Conservation (phyloP, 2,797 vertebrate species). For the Xenops minutus region DNA sequence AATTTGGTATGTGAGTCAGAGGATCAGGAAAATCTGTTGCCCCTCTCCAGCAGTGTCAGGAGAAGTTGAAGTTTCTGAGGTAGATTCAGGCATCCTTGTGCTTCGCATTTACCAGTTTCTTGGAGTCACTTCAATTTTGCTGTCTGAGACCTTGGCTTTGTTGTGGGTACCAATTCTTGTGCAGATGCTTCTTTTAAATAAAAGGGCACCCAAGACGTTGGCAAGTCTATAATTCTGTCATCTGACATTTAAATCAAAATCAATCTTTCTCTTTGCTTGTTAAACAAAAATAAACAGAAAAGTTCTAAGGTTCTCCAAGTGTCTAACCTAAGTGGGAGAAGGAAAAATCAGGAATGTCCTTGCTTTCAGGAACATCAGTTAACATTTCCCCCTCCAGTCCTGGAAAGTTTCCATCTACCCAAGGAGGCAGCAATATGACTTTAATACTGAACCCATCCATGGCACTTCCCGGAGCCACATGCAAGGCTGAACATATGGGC, state of each 20-base stretch:
- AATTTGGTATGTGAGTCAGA: neutral
- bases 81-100: neutral
- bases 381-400: neutral
- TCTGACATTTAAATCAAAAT: constrained; percentile 47
- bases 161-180: neutral
- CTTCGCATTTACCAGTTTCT: neutral
- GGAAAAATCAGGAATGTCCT: neutral
- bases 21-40: neutral
- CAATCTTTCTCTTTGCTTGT: constrained; percentile 13
- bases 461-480: neutral
- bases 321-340: neutral
- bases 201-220: neutral
- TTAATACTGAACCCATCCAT: neutral
- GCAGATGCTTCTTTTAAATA: constrained; percentile 20
- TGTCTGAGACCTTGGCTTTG: neutral
- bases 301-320: neutral
- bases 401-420: constrained; percentile 6
- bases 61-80: neutral
- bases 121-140: neutral
- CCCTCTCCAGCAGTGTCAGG: neutral
- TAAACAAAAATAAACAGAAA: constrained; percentile 17
- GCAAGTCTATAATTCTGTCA: constrained; percentile 30
- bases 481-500: constrained; percentile 35
- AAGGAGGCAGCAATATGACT: neutral
- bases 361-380: neutral